Base-by-base conservation (phyloP, 2,113 vertebrate species). In the Ochotona curzoniae region DNA sequence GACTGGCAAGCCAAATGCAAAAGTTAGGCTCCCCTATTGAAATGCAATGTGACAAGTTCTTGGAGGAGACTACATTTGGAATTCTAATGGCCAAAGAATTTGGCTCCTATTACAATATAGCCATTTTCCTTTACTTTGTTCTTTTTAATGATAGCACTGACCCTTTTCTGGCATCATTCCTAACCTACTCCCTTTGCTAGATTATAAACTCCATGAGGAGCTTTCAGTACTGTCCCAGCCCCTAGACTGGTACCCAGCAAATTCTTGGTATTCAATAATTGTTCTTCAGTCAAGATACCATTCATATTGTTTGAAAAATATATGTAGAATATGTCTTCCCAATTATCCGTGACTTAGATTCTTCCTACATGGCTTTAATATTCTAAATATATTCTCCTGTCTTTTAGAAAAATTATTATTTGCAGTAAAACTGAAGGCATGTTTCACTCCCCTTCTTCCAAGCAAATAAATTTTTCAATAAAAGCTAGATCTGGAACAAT, bases 51-150 rank as follows among this genome's bases (percentile, higher is more conserved):
- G 38, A 44, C 3, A 44, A 3, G 38, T 44, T 44, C 38, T 44
- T 44, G 38, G 38, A 44, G 38, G 38, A 44, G 38, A 44, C 38
- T 44, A 44, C 38, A 44, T 44, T 44, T 44, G 38, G 38, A 44
- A 44, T 44, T 44, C 38, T 44, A 44, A 44, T 44, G 38, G 38
- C 38, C 38, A 44, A 44, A 44, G 38, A 44, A 44, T 44, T 44
- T 44, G 38, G 38, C 38, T 44, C 60, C 18, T 88, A 28, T 51
- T 74, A n/a, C 2, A 69, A 15, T 30, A 71, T 7, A 91, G 69
- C 32, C 9, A 44, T 91, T 91, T 91, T 90, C 47, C 26, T 87
- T 89, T 94, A 69, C 32, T 18, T 26, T 90, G 57, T 10, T 89
- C 7, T 75, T 14, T 44, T 13, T 57, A n/a, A 60, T 30, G 21